Evolutionary conservation across 1,140 invertebrate genomes (phyloP), one percentile per base, ranked within the genome.

Genomic region (Hypsibius dujardini): DNA sequence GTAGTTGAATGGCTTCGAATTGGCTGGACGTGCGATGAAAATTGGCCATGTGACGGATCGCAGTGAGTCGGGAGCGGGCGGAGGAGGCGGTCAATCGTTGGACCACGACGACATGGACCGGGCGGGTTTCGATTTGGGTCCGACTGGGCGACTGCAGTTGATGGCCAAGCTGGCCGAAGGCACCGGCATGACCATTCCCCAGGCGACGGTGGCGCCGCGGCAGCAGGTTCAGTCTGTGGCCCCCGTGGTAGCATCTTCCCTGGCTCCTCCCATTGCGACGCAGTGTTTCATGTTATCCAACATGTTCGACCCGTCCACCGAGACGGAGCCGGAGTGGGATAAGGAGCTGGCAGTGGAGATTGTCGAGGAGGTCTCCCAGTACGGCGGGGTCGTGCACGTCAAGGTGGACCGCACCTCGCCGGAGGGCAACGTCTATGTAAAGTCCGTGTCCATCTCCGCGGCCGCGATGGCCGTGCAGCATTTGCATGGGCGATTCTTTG

Each of bases 101-200:
- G 95, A 98, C 79, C 92, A 88, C 0, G 94, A 98, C 81, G 95
- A 98, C 79, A 83, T 95, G 76, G 95, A 98, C 80, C 81, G 93
- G 69, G 90, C 90, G 76, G 93, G 94, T 67, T 93, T 98, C 73
- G 94, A 98, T 80, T 83, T 98, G 1, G 94, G 95, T n/a, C 90
- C 92, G 2, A 95, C 92, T 2, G 94, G 94, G 47, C 77, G 95
- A 69, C 79, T 98, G 47, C 92, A 96, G 77, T 81, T 99, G 0
- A 99, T 99, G 95, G 97, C 95, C 71, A 98, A 98, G 83, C 81
- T 99, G 73, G 95, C 95, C n/a, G 94, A 98, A 84, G 93, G 93
- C 81, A 77, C 90, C 2, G 92, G 92, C 0, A 83, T 96, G 76
- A 90, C 94, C 80, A 88, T 95, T 72, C 92, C 92, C 28, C 86